Conservation (phyloP, 2,888 invertebrate species). For the Mesochorus sp. region DNA sequence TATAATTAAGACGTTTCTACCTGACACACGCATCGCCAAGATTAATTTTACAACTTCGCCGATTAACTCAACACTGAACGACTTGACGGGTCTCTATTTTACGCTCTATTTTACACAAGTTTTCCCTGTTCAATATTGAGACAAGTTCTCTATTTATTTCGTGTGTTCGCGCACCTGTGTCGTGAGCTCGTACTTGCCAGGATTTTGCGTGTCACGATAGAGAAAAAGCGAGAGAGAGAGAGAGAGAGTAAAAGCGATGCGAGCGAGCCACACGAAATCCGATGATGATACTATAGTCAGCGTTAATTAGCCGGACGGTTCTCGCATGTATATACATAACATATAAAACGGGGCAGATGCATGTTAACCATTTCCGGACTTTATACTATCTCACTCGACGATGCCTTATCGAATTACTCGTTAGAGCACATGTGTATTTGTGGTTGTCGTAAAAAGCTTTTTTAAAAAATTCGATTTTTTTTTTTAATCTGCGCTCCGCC, state of each 20-base stretch:
- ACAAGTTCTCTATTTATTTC: conserved; percentile 51
- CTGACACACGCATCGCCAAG: conserved; percentile 28
- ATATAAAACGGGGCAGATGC: conserved; percentile 36
- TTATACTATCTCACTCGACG: conserved; percentile 18
- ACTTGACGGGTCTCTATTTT: conserved; percentile 56
- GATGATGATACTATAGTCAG: conserved; percentile 32
- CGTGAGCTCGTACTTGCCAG: conserved; percentile 29
- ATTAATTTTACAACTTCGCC: conserved; percentile 54
- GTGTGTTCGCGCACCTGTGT: conserved; percentile 48
- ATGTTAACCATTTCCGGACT: conserved; percentile 54
- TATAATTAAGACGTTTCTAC: conserved; percentile 27
- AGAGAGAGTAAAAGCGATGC: conserved; percentile 3
- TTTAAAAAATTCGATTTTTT: neutral
- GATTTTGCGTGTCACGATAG: conserved; percentile 21
- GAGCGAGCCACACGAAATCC: conserved; percentile 40
- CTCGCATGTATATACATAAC: neutral
- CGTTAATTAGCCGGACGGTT: conserved; percentile 52
- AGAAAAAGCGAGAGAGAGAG: neutral
- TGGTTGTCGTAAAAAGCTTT: neutral
- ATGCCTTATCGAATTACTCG: conserved; percentile 47
- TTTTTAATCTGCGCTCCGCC: neutral
- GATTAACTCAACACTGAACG: conserved; percentile 54
- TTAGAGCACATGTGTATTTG: neutral
- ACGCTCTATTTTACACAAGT: conserved; percentile 59
- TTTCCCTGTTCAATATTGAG: neutral